A percentile compares a stretch with the other conserved stretches of the same genome.
phyloP scores from a whole-genome alignment of 2,113 vertebrate species.

The Cacatua alba region DNA sequence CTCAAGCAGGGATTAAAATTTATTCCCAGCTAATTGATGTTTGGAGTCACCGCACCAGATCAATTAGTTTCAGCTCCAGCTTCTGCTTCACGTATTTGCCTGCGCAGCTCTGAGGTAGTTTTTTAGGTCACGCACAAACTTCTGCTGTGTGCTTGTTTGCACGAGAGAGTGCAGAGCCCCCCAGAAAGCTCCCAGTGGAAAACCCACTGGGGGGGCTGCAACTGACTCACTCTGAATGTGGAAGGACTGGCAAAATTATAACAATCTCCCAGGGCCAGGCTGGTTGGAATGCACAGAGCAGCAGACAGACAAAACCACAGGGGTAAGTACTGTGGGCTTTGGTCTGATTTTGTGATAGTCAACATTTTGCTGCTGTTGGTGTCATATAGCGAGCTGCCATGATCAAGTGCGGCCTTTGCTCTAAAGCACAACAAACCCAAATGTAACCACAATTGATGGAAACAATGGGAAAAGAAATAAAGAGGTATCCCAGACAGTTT shows the following conservation, averaged over 20 bases:
- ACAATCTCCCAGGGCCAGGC: not conserved
- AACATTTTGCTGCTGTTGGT: not conserved
- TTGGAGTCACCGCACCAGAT: constrained; percentile 1
- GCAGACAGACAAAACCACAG: not conserved
- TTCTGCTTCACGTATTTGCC: not conserved
- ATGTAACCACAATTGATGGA: not conserved
- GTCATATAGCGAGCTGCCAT: not conserved
- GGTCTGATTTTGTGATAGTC: not conserved
- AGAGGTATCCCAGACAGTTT: not conserved
- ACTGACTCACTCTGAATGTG: not conserved
- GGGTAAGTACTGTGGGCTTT: not conserved
- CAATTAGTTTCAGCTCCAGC: constrained; percentile 29
- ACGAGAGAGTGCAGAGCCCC: fast-evolving
- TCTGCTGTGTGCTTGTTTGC: not conserved
- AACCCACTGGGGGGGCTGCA: fast-evolving
- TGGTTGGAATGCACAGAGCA: not conserved
- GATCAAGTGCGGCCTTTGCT: not conserved
- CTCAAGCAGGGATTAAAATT: constrained; percentile 41
- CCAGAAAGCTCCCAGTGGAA: not conserved
- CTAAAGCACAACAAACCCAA: not conserved
- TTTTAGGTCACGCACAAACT: constrained; percentile 19
- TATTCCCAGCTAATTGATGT: constrained; percentile 57
- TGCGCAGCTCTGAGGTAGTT: not conserved
- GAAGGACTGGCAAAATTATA: not conserved
- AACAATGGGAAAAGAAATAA: not conserved